Base-by-base conservation (phyloP, 1,140 invertebrate genomes). In the Gonatopus flavifemur region DNA sequence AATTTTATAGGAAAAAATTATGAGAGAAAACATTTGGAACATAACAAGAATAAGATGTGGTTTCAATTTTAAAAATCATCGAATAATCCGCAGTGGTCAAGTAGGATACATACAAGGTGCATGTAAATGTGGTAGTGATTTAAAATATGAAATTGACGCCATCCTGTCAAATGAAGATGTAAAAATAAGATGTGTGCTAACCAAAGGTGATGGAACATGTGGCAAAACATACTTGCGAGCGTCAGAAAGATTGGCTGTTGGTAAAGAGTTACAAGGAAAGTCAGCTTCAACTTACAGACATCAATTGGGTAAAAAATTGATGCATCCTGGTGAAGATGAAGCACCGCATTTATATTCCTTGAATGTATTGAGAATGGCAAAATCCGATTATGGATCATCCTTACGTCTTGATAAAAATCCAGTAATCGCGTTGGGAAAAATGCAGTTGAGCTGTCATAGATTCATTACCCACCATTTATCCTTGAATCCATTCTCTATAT, bases 341-440 rank as follows among this genome's bases (percentile, higher is more conserved):
- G 43, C 52, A 7, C 52, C 56, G 9, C 43, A 37, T 15, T 28
- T 59, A 22, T 37, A 21, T 2, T 32, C 18, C 28, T 10, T 35
- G 24, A 20, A 22, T 31, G 48, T 51, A 38, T 32, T 58, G 1
- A 30, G 52, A 1, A 44, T 19, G 7, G 33, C 40, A 21, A 58
- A 44, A 45, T 28, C 15, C 3, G 30, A 54, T n/a, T 33, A 50
- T 20, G 33, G 22, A 25, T n/a, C 16, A 31, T 13, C 25, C 2
- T 7, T 40, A 24, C 48, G 48, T 54, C 36, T 49, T 18, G 24
- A 58, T 48, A 15, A 41, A 18, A 44, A 58, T 31, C 48, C 51
- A 15, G 35, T 51, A 10, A 51, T 33, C 19, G 51, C 56, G 1
- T 13, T 54, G 15, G 16, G 13, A 31, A 37, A 37, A 13, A 58